Conservation (phyloP, 1,140 invertebrate genomes). For the Dendrolimus punctatus region DNA sequence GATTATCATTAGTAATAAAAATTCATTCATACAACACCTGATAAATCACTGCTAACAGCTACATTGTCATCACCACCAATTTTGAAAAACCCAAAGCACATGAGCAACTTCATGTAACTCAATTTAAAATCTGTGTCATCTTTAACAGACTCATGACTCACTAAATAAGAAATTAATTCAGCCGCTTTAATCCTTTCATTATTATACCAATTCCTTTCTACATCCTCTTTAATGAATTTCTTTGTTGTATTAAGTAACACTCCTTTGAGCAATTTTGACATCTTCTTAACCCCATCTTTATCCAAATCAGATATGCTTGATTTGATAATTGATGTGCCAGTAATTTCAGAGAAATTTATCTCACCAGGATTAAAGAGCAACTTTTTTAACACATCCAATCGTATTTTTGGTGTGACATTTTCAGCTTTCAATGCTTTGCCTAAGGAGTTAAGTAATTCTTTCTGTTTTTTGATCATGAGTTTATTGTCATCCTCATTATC, state of each 20-base stretch:
- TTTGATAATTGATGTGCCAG: slow-evolving; percentile 75
- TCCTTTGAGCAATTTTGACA: slow-evolving; percentile 74
- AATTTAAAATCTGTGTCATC: slow-evolving; percentile 77
- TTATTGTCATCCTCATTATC: slow-evolving; percentile 67
- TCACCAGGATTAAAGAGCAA: slow-evolving; percentile 77
- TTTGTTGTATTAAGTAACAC: slow-evolving; percentile 71
- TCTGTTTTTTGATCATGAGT: slow-evolving; percentile 70
- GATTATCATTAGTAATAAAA: not conserved
- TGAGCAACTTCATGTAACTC: slow-evolving; percentile 76
- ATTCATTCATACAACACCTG: slow-evolving; percentile 53
- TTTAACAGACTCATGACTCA: slow-evolving; percentile 74
- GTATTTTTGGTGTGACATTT: slow-evolving; percentile 65
- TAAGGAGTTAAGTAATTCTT: slow-evolving; percentile 72
- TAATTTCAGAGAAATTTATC: slow-evolving; percentile 81
- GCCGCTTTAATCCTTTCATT: slow-evolving; percentile 77
- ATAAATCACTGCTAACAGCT: slow-evolving; percentile 70
- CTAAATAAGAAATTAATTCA: slow-evolving; percentile 77
- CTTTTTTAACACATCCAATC: slow-evolving; percentile 74
- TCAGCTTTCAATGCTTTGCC: slow-evolving; percentile 66
- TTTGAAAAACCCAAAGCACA: slow-evolving; percentile 77
- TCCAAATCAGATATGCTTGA: slow-evolving; percentile 74
- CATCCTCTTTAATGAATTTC: slow-evolving; percentile 60
- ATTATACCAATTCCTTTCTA: slow-evolving; percentile 75
- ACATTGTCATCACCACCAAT: slow-evolving; percentile 64
- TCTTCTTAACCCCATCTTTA: slow-evolving; percentile 74